These are phyloP conservation scores for Apoda limacodes DNA, from an alignment of 2,888 invertebrate genomes.

Conservation along the genomic window DNA sequence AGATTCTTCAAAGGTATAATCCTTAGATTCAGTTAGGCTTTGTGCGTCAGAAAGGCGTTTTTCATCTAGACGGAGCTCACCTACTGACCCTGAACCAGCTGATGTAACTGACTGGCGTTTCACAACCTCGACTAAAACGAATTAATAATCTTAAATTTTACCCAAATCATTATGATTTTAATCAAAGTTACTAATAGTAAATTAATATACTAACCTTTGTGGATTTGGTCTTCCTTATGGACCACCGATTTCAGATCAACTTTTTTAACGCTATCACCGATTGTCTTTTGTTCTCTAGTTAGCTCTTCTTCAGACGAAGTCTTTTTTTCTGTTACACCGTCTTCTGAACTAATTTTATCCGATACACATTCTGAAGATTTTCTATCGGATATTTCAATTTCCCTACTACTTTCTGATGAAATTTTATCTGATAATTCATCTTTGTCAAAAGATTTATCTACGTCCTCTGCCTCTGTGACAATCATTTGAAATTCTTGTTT, in stretches of 20 bases:
- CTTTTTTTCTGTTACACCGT: conserved; percentile 63
- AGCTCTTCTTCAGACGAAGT: conserved; percentile 56
- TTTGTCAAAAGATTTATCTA: conserved; percentile 52
- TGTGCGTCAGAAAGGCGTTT: conserved; percentile 62
- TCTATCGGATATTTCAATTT: conserved; percentile 60
- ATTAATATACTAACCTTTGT: conserved; percentile 31
- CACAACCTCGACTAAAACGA: conserved; percentile 33
- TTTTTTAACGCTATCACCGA: conserved; percentile 27
- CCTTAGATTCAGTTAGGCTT: conserved; percentile 60
- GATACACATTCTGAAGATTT: conserved; percentile 66
- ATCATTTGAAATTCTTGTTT: conserved; percentile 60
- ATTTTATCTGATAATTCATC: conserved; percentile 63
- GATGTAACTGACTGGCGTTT: conserved; percentile 62
- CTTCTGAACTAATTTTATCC: conserved; percentile 63
- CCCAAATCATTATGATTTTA: not conserved
- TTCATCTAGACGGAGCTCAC: conserved; percentile 56
- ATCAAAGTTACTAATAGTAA: conserved; percentile 1
- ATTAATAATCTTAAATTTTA: conserved; percentile 4
- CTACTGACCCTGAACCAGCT: conserved; percentile 51
- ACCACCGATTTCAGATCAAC: conserved; percentile 27
- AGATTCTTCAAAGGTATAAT: conserved; percentile 66
- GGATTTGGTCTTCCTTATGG: conserved; percentile 32
- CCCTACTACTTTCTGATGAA: conserved; percentile 62
- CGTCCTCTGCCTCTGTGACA: conserved; percentile 62
- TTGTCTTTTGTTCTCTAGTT: conserved; percentile 18